These are phyloP conservation scores for Anarsia innoxiella DNA, from an alignment of 2,888 invertebrate species.

Conservation along the genomic window DNA sequence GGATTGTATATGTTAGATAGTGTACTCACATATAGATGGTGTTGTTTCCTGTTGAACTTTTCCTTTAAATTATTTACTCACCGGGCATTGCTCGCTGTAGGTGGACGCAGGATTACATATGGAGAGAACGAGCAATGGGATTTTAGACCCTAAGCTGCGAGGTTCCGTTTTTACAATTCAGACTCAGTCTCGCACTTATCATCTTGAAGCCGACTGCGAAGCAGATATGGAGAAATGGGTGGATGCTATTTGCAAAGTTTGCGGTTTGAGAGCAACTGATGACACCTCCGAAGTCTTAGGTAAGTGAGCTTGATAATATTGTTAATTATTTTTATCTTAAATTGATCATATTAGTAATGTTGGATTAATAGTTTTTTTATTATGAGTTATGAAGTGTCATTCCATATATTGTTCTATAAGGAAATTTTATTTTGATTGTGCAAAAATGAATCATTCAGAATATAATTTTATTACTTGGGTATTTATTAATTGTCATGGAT, in stretches of 20 bases:
- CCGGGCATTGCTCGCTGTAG: conserved; percentile 39
- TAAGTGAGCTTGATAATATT: conserved; percentile 33
- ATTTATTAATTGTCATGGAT: too few species aligned
- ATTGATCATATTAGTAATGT: too few species aligned
- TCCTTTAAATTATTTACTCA: not conserved
- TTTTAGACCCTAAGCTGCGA: conserved; percentile 76
- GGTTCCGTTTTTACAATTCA: conserved; percentile 89
- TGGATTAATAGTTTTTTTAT: too few species aligned
- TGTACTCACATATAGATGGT: too few species aligned
- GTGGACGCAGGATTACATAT: conserved; percentile 91
- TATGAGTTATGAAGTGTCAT: too few species aligned
- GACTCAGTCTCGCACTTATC: conserved; percentile 92
- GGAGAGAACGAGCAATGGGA: conserved; percentile 86
- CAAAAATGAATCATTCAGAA: too few species aligned
- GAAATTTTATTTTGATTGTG: not conserved
- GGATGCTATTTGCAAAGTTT: conserved; percentile 93
- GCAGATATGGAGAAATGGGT: conserved; percentile 97
- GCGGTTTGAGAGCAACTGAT: conserved; percentile 85
- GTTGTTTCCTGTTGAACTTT: conserved; percentile 3
- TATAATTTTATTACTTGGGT: too few species aligned
- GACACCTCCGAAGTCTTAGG: conserved; percentile 57
- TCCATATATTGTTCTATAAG: too few species aligned
- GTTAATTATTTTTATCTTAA: too few species aligned
- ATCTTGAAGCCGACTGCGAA: conserved; percentile 93
- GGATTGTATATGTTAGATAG: too few species aligned